Percentiles rank a stretch among this genome's conserved stretches.
Conservation (phyloP, 2,797 vertebrate species). For the Sphenodon punctatus region DNA sequence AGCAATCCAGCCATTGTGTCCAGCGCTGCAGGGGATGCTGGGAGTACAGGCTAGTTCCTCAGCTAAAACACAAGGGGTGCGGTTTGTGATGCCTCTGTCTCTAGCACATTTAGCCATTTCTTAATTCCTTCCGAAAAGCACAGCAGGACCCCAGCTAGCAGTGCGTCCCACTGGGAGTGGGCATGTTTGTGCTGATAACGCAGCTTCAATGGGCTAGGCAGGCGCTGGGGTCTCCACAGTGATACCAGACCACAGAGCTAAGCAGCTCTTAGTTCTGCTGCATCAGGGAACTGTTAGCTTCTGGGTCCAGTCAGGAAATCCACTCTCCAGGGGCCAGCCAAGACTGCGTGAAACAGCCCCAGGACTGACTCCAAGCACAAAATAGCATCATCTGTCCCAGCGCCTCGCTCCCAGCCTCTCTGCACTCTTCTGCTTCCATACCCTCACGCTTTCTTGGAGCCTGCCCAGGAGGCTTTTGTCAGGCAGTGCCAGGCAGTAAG, state of each 20-base stretch:
- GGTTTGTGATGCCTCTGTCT: background rate
- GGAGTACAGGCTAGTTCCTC: background rate
- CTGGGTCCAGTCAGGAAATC: background rate
- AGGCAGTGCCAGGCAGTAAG: background rate
- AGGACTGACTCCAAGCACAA: constrained; percentile 65
- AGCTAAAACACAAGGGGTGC: background rate
- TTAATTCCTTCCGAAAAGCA: background rate
- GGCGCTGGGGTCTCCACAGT: no score
- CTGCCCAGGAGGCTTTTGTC: background rate
- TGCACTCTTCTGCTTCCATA: background rate
- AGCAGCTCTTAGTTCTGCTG: no score
- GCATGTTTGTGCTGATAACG: no score
- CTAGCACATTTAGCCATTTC: background rate
- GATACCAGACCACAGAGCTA: no score
- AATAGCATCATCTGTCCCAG: background rate
- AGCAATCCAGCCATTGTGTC: background rate
- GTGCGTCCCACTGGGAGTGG: no score
- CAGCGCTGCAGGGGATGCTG: background rate
- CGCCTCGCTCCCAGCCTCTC: no score
- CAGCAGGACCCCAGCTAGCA: no score
- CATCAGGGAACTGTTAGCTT: background rate
- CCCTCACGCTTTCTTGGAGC: constrained; percentile 20
- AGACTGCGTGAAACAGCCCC: constrained; percentile 28
- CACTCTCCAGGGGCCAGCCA: background rate
- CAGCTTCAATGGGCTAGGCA: no score